Conservation (phyloP, 2,888 invertebrate species). For the Caenorhabditis afra region DNA sequence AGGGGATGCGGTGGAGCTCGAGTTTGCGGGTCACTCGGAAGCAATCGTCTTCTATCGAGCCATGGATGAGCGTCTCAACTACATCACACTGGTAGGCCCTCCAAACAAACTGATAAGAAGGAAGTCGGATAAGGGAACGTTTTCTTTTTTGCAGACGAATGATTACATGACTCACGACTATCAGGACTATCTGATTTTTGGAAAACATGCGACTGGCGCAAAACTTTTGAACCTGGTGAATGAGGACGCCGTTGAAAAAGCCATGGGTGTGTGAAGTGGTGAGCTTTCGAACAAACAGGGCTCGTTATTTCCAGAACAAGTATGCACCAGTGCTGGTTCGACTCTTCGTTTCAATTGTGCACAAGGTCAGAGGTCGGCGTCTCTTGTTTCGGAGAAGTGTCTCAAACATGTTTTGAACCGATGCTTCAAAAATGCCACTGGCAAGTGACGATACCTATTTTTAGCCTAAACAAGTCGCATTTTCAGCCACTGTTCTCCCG, state of each 20-base stretch:
- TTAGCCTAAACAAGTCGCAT: neutral
- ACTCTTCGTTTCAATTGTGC: constrained; percentile 37
- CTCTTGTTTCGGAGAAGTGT: constrained; percentile 52
- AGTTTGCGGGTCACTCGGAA: constrained; percentile 37
- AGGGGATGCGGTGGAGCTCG: constrained; percentile 55
- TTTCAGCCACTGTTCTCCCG: constrained; percentile 32
- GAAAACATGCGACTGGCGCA: constrained; percentile 25
- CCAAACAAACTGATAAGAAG: neutral
- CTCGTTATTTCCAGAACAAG: constrained; percentile 32
- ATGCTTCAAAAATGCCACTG: constrained; percentile 39
- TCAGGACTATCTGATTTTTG: constrained; percentile 48
- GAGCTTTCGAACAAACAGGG: neutral
- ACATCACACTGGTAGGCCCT: constrained; percentile 48
- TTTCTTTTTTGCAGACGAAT: constrained; percentile 18
- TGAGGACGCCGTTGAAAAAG: constrained; percentile 26
- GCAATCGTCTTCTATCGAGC: constrained; percentile 64
- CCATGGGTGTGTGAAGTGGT: constrained; percentile 25
- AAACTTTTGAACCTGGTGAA: constrained; percentile 44
- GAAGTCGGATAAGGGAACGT: neutral
- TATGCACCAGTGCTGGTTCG: constrained; percentile 39
- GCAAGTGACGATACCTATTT: neutral
- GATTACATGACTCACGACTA: constrained; percentile 40
- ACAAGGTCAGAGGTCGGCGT: constrained; percentile 46
- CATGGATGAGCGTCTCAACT: constrained; percentile 67
- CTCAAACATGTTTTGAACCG: constrained; percentile 44